Conservation (phyloP, 1,140 invertebrate genomes). For the Leguminivora glycinivorella region DNA sequence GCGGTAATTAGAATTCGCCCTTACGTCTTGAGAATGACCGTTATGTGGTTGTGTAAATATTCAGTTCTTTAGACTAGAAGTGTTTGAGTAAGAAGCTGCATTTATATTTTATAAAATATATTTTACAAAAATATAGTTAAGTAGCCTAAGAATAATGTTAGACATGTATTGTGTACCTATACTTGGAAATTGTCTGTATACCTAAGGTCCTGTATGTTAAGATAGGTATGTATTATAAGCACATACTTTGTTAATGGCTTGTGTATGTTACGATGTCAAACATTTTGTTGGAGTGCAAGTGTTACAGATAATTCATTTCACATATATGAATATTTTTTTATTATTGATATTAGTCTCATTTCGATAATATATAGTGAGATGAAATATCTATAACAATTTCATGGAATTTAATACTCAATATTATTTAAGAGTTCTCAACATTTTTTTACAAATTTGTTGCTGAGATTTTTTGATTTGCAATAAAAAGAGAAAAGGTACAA, state of each 20-base stretch:
- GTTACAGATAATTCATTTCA: not conserved
- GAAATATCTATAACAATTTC: constrained; percentile 10
- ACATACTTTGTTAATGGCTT: constrained; percentile 37
- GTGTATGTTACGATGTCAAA: constrained; percentile 54
- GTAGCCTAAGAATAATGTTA: constrained; percentile 32
- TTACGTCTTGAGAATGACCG: too few species aligned
- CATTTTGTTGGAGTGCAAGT: constrained; percentile 41
- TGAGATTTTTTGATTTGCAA: constrained; percentile 60
- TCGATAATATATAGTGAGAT: not conserved
- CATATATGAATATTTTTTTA: not conserved
- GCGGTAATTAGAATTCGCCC: too few species aligned
- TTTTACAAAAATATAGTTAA: constrained; percentile 38
- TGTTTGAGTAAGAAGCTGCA: constrained; percentile 44
- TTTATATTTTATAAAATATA: constrained; percentile 66
- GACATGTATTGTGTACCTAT: constrained; percentile 36
- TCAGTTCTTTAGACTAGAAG: constrained; percentile 50
- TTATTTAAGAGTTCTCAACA: constrained; percentile 30
- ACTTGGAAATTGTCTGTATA: constrained; percentile 34
- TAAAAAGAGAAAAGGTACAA: constrained; percentile 56
- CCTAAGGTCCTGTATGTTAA: constrained; percentile 23
- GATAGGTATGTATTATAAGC: constrained; percentile 30
- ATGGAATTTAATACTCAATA: constrained; percentile 12
- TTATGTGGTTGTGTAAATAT: constrained; percentile 67
- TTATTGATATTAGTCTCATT: not conserved
- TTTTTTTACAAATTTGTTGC: constrained; percentile 38